Base-by-base conservation (phyloP, 2,888 invertebrate genomes). In the Graphium colonna region DNA sequence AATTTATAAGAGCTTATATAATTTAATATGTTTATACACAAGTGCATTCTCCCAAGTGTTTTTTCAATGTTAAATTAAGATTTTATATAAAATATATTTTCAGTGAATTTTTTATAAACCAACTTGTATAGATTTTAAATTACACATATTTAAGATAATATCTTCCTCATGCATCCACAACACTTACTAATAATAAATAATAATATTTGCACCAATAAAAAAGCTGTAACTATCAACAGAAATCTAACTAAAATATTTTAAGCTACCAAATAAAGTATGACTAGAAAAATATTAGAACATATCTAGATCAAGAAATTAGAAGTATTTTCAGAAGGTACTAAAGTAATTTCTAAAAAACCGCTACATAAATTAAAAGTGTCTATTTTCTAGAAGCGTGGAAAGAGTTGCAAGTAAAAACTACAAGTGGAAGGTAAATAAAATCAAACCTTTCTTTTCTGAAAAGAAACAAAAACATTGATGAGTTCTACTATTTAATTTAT, bases 381-480 rank as follows among this genome's bases (percentile, higher is more conserved):
- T 28, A 16, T 44, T 10, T 28, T 15, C 13, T 8, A 45, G 10
- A 33, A 45, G 17, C 36, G 36, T 12, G 36, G 12, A 13, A 36
- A 38, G 1, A 5, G 12, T 36, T 36, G 12, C 36, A 36, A 12
- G 44, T 15, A 12, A 48, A 48, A 44, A 53, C 43, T 53, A 58
- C 21, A 43, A 28, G 63, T 67, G 61, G 52, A 55, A 56, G 59
- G 60, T 56, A 60, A 52, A 66, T 52, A 16, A 57, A 59, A 59
- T 67, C 84, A 81, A 80, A 87, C 87, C 87, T 86, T 83, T 78
- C 82, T 86, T 61, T 79, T 79, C 86, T 87, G 86, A 61, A 83
- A 85, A 80, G 63, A 75, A 74, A 76, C 68, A 70, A 71, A 62
- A 66, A 60, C 45, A 60, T 51, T 55, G 18, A 55, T 62, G 47